Evolutionary conservation across 1,140 invertebrate genomes (phyloP).

Genomic region (Neodiprion virginianus): DNA sequence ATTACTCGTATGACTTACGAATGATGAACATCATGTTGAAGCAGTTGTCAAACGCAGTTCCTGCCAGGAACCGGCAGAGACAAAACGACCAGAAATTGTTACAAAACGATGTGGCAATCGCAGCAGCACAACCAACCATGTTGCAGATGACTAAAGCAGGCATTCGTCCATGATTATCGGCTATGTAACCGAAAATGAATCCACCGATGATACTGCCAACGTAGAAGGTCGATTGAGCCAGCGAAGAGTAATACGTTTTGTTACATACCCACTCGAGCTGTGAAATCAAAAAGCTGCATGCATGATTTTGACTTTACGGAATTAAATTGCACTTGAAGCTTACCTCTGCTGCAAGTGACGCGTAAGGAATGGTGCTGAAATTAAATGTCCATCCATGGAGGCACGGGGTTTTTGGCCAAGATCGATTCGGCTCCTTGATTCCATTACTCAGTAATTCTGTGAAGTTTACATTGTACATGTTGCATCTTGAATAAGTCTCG

Average conservation of each 20-base stretch:
- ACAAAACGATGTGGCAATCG: constrained; percentile 72
- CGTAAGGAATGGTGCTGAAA: constrained; percentile 71
- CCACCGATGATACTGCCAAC: constrained; percentile 45
- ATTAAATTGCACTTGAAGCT: constrained; percentile 20
- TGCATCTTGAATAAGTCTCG: constrained; percentile 65
- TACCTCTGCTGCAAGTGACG: constrained; percentile 74
- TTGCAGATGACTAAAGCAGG: constrained; percentile 65
- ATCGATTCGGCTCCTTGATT: constrained; percentile 63
- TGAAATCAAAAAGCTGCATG: background rate
- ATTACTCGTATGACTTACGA: constrained; percentile 62
- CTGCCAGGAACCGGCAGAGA: constrained; percentile 76
- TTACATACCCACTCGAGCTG: constrained; percentile 82
- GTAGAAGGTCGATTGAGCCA: constrained; percentile 70
- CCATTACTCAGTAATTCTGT: constrained; percentile 61
- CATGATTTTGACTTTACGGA: background rate
- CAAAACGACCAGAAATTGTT: constrained; percentile 72
- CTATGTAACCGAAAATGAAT: constrained; percentile 40
- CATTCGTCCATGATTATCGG: constrained; percentile 43
- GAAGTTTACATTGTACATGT: constrained; percentile 71
- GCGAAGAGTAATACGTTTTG: constrained; percentile 68
- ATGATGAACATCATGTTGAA: constrained; percentile 88
- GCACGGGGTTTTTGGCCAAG: constrained; percentile 67
- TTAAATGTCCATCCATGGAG: constrained; percentile 72
- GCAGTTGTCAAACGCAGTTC: constrained; percentile 81
- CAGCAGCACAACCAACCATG: constrained; percentile 72